Base-by-base conservation (phyloP, 2,888 invertebrate genomes). In the Andrena minutula region DNA sequence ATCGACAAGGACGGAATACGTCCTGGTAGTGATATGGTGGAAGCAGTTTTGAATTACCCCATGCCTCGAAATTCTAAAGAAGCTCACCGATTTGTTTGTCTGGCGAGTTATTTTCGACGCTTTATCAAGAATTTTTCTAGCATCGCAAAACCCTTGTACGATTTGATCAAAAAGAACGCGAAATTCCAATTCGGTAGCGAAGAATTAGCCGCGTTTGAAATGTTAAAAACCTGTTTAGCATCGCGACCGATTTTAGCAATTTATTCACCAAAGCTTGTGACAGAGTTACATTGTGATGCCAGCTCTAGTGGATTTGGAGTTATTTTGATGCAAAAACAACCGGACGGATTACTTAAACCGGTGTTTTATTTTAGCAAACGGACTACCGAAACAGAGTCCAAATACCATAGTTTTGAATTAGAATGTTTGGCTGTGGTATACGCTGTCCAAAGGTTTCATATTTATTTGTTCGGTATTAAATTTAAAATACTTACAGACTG, bases 301-400 rank as follows among this genome's bases (percentile, higher is more conserved):
- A 90, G 90, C 72, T 41, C 84, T 3, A 58, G 80, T 8, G 92
- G 92, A 1, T 49, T 49, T 4, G 49, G 49, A 5, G 49, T n/a
- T 5, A 47, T 47, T 12, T 47, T 47, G 12, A 47, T 47, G 47
- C 47, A 47, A 6, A 47, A 47, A 2, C 47, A 47, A 12, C 12
- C 47, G 2, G 47, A 47, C 12, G 47, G 47, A 47, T 47, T 47
- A 2, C 47, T 47, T 12, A 47, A 47, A 47, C 47, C 47, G 12
- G 47, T 47, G 47, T 47, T 47, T 47, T 47, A 47, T 47, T 47
- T 47, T 12, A 47, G 47, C 12, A 47, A 12, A 12, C 47, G 47
- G 47, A 4, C 47, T 12, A 47, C 47, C 12, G 47, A 47, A 47
- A 10, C 47, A 12, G 47, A 47, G 47, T 47, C 47, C 12, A 47